Evolutionary conservation across 2,797 vertebrate species (phyloP).

Genomic region (Dermochelys coriacea): DNA sequence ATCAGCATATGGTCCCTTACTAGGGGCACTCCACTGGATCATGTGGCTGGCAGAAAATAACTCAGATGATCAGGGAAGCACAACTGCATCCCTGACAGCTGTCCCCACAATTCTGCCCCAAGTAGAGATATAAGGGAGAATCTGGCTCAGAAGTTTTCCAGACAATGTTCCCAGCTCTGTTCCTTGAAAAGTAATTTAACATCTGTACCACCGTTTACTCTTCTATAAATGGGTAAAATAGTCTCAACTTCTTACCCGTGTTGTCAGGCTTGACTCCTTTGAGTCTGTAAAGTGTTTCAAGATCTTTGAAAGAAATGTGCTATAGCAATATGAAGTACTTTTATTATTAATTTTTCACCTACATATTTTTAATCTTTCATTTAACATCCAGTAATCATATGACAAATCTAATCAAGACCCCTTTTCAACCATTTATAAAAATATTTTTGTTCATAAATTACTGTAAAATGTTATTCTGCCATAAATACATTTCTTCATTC

Average conservation of each 20-base stretch:
- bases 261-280: not conserved
- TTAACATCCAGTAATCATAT: not conserved
- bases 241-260: not conserved
- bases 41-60: accelerated
- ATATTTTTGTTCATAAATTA: not conserved
- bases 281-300: not conserved
- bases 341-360: not conserved
- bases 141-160: not conserved
- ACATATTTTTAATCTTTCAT: not conserved
- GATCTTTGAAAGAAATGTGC: not conserved
- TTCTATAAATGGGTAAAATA: not conserved
- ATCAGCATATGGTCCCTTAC: not conserved
- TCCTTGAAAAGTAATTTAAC: conserved; percentile 6
- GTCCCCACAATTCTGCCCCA: not conserved
- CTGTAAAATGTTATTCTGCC: not conserved
- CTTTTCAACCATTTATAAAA: conserved; percentile 5
- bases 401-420: not conserved
- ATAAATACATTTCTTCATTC: not conserved
- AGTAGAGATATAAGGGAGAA: not conserved
- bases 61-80: accelerated
- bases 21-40: not conserved
- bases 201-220: not conserved
- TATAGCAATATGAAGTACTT: not conserved
- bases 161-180: not conserved
- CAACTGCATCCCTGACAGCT: not conserved